A percentile compares a stretch with the other conserved stretches of the same genome.
Evolutionary conservation across 2,797 vertebrate genomes (phyloP).

Genomic region (Lacerta agilis): DNA sequence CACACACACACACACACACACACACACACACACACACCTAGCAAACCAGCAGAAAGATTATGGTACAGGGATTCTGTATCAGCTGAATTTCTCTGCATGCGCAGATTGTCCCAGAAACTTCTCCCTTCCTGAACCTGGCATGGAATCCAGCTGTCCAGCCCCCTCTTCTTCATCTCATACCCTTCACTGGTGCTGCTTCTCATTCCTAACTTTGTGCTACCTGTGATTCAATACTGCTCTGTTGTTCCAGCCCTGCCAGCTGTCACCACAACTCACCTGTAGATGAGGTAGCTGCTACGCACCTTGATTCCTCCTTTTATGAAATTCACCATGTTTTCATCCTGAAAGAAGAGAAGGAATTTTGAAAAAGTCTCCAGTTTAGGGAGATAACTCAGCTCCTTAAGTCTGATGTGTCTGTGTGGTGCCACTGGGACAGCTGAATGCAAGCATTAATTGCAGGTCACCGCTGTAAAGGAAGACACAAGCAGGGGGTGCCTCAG

Average conservation of each 20-base stretch:
- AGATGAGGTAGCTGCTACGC: constrained; percentile 88
- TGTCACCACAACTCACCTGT: constrained; percentile 80
- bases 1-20: background rate
- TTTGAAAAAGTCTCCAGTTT: background rate
- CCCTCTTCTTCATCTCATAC: background rate
- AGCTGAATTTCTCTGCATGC: background rate
- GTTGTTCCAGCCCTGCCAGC: background rate
- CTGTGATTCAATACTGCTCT: background rate
- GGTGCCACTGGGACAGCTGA: background rate
- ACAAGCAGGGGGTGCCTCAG: background rate
- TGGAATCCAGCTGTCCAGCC: background rate
- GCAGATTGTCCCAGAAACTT: background rate
- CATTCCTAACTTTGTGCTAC: background rate
- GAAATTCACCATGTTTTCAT: constrained; percentile 90
- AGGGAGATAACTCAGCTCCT: background rate
- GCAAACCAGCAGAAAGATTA: background rate
- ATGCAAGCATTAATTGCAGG: background rate
- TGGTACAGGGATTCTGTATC: background rate
- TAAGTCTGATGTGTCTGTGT: background rate
- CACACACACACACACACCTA: background rate
- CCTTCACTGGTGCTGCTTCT: background rate
- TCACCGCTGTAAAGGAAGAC: background rate
- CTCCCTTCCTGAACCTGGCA: background rate
- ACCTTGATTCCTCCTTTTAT: constrained; percentile 91
- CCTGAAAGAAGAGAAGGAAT: constrained; percentile 67